These are phyloP conservation scores for Gonocerus acuteangulatus DNA, from an alignment of 2,888 invertebrate genomes.

Conservation along the genomic window DNA sequence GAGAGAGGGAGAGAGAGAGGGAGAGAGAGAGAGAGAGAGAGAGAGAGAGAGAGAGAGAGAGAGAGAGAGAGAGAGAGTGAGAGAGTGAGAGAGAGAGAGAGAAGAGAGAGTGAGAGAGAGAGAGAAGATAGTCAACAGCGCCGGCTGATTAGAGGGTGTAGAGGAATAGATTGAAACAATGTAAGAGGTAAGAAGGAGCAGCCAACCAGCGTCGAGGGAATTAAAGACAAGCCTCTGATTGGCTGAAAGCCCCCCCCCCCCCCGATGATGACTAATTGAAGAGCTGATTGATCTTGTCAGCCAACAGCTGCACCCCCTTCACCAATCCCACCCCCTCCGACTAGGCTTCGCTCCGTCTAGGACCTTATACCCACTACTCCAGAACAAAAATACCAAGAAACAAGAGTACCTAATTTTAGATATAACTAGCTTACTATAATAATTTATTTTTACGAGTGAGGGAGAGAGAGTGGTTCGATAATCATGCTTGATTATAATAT, in stretches of 20 bases:
- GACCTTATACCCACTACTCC: no score
- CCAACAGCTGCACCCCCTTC: constrained; percentile 1
- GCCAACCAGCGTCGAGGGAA: no score
- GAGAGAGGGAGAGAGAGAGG: background rate
- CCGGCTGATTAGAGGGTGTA: background rate
- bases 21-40: constrained; percentile 19
- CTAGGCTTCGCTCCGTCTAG: no score
- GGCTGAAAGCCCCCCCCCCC: constrained; percentile 4
- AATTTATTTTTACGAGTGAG: no score
- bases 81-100: background rate
- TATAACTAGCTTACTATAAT: no score
- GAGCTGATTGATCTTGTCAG: constrained; percentile 18
- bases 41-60: constrained; percentile 33
- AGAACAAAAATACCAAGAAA: no score
- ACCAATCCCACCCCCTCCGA: no score
- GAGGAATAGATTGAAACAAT: constrained; percentile 1
- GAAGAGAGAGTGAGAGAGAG: background rate
- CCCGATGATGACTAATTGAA: constrained; percentile 18
- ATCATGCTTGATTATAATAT: no score
- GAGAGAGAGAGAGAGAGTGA: constrained; percentile 20
- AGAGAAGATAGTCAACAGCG: background rate
- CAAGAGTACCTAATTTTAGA: no score
- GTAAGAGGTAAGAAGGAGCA: background rate
- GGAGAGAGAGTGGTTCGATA: no score
- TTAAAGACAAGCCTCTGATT: constrained; percentile 6